Evolutionary conservation across 2,797 vertebrate species (phyloP), one percentile per base, ranked within the genome.

Genomic region (Eupleurogrammus muticus): DNA sequence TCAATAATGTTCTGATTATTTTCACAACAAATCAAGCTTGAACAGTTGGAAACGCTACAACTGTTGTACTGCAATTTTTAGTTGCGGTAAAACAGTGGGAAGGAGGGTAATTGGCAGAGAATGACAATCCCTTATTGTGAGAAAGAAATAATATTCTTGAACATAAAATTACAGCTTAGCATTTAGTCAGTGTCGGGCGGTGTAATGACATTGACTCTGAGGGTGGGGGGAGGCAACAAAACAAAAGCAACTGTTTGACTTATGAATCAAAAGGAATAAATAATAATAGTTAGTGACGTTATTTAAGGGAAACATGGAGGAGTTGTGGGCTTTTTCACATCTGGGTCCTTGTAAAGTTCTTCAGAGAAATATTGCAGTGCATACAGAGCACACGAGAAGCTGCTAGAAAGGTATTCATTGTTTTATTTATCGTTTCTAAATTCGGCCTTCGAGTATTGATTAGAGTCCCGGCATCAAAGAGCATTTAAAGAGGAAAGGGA

Each of bases 391-490:
- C 46, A 34, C 68, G 61, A 50, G 56, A 65, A 65, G 57, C 65
- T 69, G 63, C 60, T 73, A 72, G 63, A 73, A 74, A 70, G 66
- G 65, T 74, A 82, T 71, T 85, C 83, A 46, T 60, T 78, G 77
- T 86, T 89, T 87, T 89, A 84, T 90, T 89, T 84, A 89, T 91
- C 70, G 11, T 70, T 89, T 90, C 87, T 87, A 89, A 90, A 90
- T 87, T 79, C 86, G 83, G 86, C 87, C 87, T 86, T 90, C 79
- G 81, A 87, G 82, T 93, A 93, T 93, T 90, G 92, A 92, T 93
- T 87, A 79, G 82, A 87, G 76, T 73, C 80, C n/a, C 67, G 73
- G 86, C 90, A 87, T 90, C 89, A 92, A 90, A 93, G 87, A 79
- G 82, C 87, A 84, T 82, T 90, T 90, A 88, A 88, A 88, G 78